Conservation (phyloP, 1,140 invertebrate species). For the Drosophila tani region DNA sequence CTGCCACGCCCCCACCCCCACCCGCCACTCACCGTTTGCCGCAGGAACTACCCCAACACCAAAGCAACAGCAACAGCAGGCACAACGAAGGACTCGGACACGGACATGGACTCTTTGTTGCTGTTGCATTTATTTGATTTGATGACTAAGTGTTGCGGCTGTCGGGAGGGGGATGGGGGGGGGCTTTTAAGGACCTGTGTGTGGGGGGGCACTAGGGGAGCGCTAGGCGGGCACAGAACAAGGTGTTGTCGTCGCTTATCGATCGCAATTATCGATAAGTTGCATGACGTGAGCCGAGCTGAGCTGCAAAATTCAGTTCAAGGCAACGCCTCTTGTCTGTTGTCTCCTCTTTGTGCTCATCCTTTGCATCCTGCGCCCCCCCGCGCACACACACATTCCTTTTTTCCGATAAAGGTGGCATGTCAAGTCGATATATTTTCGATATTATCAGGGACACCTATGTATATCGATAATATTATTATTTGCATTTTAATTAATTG, state of each 20-base stretch:
- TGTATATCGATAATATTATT: not conserved
- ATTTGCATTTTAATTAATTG: not conserved
- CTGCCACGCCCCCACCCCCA: slow-evolving; percentile 12
- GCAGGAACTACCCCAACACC: slow-evolving; percentile 25
- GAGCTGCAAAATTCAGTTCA: slow-evolving; percentile 65
- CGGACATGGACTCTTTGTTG: slow-evolving; percentile 35
- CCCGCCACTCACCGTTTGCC: not conserved
- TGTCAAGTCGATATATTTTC: not conserved
- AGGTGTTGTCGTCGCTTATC: slow-evolving; percentile 25
- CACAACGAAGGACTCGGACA: slow-evolving; percentile 13
- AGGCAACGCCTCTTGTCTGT: slow-evolving; percentile 63
- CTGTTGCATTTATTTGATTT: slow-evolving; percentile 55
- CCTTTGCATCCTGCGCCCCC: slow-evolving; percentile 1
- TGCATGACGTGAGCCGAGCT: slow-evolving; percentile 37
- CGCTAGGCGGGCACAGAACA: not conserved
- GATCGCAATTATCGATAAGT: slow-evolving; percentile 54
- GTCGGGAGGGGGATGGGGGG: not conserved
- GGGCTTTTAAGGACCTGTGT: slow-evolving; percentile 4
- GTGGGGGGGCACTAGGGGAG: not conserved
- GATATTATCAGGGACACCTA: not conserved
- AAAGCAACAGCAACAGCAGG: slow-evolving; percentile 13
- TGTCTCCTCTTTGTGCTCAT: slow-evolving; percentile 21
- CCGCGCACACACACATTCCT: not conserved
- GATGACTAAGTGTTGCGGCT: slow-evolving; percentile 50
- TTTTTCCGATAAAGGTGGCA: not conserved